phyloP scores from a whole-genome alignment of 2,797 vertebrate species.

The Antrozous pallidus region DNA sequence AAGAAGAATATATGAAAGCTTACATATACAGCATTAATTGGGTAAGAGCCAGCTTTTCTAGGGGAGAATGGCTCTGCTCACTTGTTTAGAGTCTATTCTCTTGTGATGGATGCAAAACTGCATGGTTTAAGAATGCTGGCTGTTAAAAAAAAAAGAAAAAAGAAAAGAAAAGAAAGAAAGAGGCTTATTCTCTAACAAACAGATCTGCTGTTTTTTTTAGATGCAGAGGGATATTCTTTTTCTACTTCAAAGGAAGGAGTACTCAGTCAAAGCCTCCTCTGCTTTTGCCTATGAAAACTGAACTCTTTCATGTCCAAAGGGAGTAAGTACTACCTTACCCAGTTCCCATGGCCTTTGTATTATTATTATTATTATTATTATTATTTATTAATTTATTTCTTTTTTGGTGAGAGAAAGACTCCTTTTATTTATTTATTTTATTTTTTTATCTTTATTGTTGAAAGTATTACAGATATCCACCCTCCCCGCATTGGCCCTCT shows the following conservation, averaged over 20 bases:
- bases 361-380: not conserved
- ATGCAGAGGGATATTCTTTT: constrained; percentile 24
- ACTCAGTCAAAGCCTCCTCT: constrained; percentile 27
- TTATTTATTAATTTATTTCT: not conserved
- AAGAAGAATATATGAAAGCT: constrained; percentile 74
- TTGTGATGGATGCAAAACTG: constrained; percentile 71
- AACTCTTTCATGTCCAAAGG: constrained; percentile 16
- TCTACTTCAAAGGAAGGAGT: constrained; percentile 47
- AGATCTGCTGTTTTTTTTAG: not conserved
- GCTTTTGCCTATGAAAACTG: not conserved
- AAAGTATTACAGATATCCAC: too few relatives aligned
- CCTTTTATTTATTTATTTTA: too few relatives aligned
- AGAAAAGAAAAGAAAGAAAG: constrained; percentile 51
- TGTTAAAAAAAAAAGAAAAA: constrained; percentile 40
- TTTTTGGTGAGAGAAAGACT: too few relatives aligned
- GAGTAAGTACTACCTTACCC: not conserved
- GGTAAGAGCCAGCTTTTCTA: constrained; percentile 74
- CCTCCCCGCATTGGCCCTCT: too few relatives aligned
- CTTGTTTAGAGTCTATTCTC: constrained; percentile 68
- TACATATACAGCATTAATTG: constrained; percentile 71
- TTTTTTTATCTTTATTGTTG: too few relatives aligned
- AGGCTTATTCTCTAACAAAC: constrained; percentile 60
- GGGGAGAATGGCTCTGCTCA: constrained; percentile 76
- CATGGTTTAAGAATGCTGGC: constrained; percentile 65
- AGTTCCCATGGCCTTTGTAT: not conserved